Percentiles rank a stretch among this genome's conserved stretches.
Evolutionary conservation across 2,888 invertebrate genomes (phyloP).

Genomic region (Netelia fuscicornis): DNA sequence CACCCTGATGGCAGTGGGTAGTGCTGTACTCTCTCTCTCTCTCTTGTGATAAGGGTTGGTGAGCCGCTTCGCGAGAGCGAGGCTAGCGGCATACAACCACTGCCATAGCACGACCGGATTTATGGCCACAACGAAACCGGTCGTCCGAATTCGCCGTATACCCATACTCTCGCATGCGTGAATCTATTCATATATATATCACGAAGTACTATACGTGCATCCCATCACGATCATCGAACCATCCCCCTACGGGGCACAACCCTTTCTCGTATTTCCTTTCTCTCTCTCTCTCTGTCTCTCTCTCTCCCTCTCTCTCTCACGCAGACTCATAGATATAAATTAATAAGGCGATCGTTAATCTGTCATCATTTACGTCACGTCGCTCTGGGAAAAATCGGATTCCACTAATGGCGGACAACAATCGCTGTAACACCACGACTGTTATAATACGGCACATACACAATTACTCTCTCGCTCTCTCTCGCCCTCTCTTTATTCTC

Average conservation of each 20-base stretch:
- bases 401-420: not conserved
- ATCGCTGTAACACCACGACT: conserved; percentile 11
- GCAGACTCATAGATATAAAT: conserved; percentile 38
- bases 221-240: conserved; percentile 38
- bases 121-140: conserved; percentile 64
- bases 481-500: no score
- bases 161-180: conserved; percentile 27
- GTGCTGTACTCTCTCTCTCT: not conserved
- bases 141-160: conserved; percentile 56
- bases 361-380: conserved; percentile 24
- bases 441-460: conserved; percentile 5
- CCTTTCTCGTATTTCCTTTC: not conserved
- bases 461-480: no score
- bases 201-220: not conserved
- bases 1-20: conserved; percentile 3
- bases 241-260: not conserved
- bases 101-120: conserved; percentile 59
- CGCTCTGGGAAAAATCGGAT: conserved; percentile 14
- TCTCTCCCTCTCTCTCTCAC: conserved; percentile 9
- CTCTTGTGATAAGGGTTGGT: conserved; percentile 79
- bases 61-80: conserved; percentile 42
- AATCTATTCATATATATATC: conserved; percentile 18
- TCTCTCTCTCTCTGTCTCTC: not conserved
- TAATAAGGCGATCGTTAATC: conserved; percentile 54
- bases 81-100: conserved; percentile 37